phyloP scores from a whole-genome alignment of 1,140 invertebrate species.

The Episyrphus balteatus region DNA sequence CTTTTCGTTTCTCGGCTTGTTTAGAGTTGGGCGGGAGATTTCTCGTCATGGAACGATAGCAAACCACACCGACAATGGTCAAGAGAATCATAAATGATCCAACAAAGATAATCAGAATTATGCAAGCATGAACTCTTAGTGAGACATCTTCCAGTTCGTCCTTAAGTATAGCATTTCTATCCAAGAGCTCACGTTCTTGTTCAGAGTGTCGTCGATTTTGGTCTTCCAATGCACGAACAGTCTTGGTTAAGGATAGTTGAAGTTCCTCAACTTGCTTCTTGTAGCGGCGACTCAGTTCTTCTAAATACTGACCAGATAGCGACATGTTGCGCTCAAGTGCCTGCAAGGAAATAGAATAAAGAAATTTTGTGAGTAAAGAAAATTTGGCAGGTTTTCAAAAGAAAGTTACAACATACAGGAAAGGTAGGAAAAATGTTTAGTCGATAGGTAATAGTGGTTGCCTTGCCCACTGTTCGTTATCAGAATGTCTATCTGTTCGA shows the following conservation, averaged over 20 bases:
- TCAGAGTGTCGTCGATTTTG: slow-evolving; percentile 59
- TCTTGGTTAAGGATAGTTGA: slow-evolving; percentile 75
- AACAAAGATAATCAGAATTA: slow-evolving; percentile 25
- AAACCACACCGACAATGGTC: slow-evolving; percentile 24
- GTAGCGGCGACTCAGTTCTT: slow-evolving; percentile 86
- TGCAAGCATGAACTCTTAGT: slow-evolving; percentile 27
- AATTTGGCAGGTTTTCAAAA: too few species aligned
- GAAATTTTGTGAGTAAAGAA: too few species aligned
- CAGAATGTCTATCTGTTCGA: too few species aligned
- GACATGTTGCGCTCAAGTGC: slow-evolving; percentile 93
- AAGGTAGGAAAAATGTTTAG: slow-evolving; percentile 14
- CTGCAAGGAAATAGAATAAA: slow-evolving; percentile 37
- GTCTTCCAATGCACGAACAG: slow-evolving; percentile 60
- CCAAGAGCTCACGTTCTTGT: slow-evolving; percentile 51
- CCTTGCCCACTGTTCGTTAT: too few species aligned
- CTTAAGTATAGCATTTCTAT: slow-evolving; percentile 47
- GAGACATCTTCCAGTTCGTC: slow-evolving; percentile 49
- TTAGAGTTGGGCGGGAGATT: slow-evolving; percentile 7
- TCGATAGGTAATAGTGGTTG: not conserved
- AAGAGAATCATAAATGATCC: slow-evolving; percentile 27
- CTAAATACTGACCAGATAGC: slow-evolving; percentile 86
- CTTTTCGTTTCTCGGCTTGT: not conserved
- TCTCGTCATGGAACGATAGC: slow-evolving; percentile 21
- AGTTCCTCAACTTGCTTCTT: slow-evolving; percentile 95
- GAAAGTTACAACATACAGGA: slow-evolving; percentile 8